Conservation (phyloP, 2,888 invertebrate species). For the Alitta virens region DNA sequence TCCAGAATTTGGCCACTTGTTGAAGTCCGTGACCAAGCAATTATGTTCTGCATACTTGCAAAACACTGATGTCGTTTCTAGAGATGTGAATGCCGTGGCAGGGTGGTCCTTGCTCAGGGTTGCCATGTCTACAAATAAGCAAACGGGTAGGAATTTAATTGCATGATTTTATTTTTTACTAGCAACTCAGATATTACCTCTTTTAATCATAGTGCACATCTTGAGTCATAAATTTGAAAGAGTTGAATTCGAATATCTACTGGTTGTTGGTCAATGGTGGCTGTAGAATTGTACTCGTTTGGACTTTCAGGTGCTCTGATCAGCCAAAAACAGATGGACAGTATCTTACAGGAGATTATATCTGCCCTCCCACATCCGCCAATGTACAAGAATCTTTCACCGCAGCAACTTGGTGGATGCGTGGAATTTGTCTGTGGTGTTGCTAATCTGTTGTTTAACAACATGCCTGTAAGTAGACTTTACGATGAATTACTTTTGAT, state of each 20-base stretch:
- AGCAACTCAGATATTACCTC: too few relatives aligned
- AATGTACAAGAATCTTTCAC: constrained; percentile 13
- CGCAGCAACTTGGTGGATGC: constrained; percentile 31
- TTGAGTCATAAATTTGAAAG: too few relatives aligned
- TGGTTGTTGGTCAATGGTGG: too few relatives aligned
- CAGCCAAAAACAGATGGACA: constrained; percentile 28
- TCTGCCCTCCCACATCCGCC: constrained; percentile 24
- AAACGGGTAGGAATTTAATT: constrained; percentile 8
- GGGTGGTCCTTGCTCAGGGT: constrained; percentile 39
- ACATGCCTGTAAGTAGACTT: constrained; percentile 25
- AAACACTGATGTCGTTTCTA: constrained; percentile 4
- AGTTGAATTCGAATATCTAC: too few relatives aligned
- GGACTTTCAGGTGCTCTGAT: constrained; percentile 33
- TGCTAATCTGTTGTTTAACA: constrained; percentile 38
- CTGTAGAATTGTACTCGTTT: too few relatives aligned
- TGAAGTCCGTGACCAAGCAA: constrained; percentile 31
- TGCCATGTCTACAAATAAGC: constrained; percentile 34
- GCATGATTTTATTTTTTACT: too few relatives aligned
- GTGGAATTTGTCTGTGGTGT: constrained; percentile 43
- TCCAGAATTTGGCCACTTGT: constrained; percentile 32
- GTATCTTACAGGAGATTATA: constrained; percentile 29
- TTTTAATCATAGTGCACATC: too few relatives aligned
- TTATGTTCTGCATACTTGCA: constrained; percentile 32
- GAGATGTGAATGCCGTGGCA: constrained; percentile 22
- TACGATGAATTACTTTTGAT: too few relatives aligned